Evolutionary conservation across 2,113 vertebrate genomes (phyloP), one percentile per base, ranked within the genome.

Genomic region (Rallus limicola): DNA sequence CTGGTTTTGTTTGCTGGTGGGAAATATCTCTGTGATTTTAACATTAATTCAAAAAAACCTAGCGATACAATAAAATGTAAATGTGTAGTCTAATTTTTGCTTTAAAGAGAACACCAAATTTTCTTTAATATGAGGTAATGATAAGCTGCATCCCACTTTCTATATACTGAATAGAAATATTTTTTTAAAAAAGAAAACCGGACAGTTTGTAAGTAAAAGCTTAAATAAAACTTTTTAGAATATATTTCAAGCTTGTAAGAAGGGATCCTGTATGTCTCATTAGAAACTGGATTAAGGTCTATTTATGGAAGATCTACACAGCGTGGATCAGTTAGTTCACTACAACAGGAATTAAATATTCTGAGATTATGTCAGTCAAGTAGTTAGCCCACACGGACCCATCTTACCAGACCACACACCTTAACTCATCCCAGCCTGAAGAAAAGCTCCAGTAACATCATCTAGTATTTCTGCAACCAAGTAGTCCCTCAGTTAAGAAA

Each of bases 351-450:
- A 64, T 64, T 12, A 28, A 33, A 67, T 64, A 58, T 58, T 52
- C 50, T 40, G 21, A 62, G 14, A 67, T 88, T 46, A 50, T 56
- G 13, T 28, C 16, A 63, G 40, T 26, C 24, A 50, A 4, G 4
- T 21, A 72, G n/a, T 40, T 67, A 25, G 13, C 33, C 29, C 18
- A 42, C 10, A 34, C 0, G 1, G 15, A n/a, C 13, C 2, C 9
- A 34, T 34, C 23, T 68, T 60, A 11, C 48, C 28, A 9, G 23
- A 64, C 7, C 17, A 71, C 0, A 1, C 2, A 64, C 18, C 9
- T 23, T 31, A 52, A 56, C 52, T 56, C 42, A 44, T n/a, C 25
- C 16, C 42, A 53, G 13, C 12, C 21, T 64, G 8, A 46, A 52
- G 78, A 55, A 65, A 75, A 70, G 8, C 8, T 36, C 4, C 15